A percentile compares a stretch with the other conserved stretches of the same genome.
phyloP scores from a whole-genome alignment of 35 echinoderm and acorn worm genomes.

The Anneissia japonica region DNA sequence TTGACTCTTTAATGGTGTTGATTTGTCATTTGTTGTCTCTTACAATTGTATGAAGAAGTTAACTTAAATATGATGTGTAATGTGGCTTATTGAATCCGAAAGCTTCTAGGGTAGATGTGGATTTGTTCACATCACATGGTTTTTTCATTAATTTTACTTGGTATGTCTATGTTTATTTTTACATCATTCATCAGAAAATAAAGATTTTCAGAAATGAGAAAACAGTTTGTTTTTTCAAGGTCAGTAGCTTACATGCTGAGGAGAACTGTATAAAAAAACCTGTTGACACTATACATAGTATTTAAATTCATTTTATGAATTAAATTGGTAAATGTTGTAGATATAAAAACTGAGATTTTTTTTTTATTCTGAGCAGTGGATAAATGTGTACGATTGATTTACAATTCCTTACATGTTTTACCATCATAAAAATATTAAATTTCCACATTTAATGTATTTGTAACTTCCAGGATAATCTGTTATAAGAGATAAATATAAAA shows the following conservation, averaged over 20 bases:
- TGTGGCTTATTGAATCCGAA: no score
- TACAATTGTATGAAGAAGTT: no score
- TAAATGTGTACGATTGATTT: not conserved
- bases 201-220: not conserved
- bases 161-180: not conserved
- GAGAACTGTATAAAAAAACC: not conserved
- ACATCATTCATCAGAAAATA: not conserved
- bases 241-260: not conserved
- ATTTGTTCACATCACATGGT: not conserved
- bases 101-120: no score
- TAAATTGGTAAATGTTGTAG: not conserved
- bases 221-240: not conserved
- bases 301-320: not conserved
- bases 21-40: no score
- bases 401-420: not conserved
- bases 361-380: not conserved
- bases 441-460: not conserved
- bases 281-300: not conserved
- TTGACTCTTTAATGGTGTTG: no score
- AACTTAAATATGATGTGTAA: no score
- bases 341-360: not conserved
- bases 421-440: not conserved
- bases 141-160: not conserved
- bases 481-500: not conserved
- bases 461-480: not conserved